Percentiles rank a stretch among this genome's conserved stretches.
phyloP scores from a whole-genome alignment of 2,888 invertebrate genomes.

The Sphaeridia pumilis region DNA sequence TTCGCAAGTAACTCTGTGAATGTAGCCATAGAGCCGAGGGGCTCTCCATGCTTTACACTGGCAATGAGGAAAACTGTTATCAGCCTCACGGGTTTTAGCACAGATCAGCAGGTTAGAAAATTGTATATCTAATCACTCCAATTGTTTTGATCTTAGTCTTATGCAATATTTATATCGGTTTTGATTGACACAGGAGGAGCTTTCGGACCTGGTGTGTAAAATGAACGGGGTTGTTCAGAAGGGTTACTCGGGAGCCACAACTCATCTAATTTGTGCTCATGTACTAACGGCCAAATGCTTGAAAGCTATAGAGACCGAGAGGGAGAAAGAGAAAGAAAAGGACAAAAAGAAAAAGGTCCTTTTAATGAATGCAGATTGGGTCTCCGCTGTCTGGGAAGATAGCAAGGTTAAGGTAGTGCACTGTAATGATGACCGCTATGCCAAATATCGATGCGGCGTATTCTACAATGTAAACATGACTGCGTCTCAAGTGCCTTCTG shows the following conservation, averaged over 20 bases:
- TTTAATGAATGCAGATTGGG: slow-evolving; percentile 67
- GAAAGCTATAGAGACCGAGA: slow-evolving; percentile 61
- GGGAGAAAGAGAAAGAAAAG: too few relatives aligned
- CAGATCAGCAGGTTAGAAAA: slow-evolving; percentile 17
- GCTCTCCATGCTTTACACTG: slow-evolving; percentile 64
- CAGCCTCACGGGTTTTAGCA: slow-evolving; percentile 50
- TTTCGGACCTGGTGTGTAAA: slow-evolving; percentile 12
- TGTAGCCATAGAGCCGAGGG: slow-evolving; percentile 55
- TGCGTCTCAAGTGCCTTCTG: slow-evolving; percentile 57
- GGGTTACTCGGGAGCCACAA: slow-evolving; percentile 20
- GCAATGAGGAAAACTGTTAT: slow-evolving; percentile 64
- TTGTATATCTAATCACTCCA: too few relatives aligned
- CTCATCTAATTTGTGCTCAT: slow-evolving; percentile 27
- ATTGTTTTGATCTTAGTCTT: too few relatives aligned
- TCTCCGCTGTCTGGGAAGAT: slow-evolving; percentile 64
- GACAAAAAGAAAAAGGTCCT: slow-evolving; percentile 54
- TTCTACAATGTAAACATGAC: slow-evolving; percentile 69
- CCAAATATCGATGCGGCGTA: slow-evolving; percentile 51
- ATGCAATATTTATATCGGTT: too few relatives aligned
- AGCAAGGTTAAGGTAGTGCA: slow-evolving; percentile 51
- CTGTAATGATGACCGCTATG: slow-evolving; percentile 54
- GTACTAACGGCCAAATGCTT: slow-evolving; percentile 22
- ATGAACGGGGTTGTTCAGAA: slow-evolving; percentile 26
- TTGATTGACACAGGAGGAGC: slow-evolving; percentile 4
- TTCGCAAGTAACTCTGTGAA: slow-evolving; percentile 4